Percentiles rank a stretch among this genome's conserved stretches.
Evolutionary conservation across 2,888 invertebrate species (phyloP).

Genomic region (Drosophila borborema): DNA sequence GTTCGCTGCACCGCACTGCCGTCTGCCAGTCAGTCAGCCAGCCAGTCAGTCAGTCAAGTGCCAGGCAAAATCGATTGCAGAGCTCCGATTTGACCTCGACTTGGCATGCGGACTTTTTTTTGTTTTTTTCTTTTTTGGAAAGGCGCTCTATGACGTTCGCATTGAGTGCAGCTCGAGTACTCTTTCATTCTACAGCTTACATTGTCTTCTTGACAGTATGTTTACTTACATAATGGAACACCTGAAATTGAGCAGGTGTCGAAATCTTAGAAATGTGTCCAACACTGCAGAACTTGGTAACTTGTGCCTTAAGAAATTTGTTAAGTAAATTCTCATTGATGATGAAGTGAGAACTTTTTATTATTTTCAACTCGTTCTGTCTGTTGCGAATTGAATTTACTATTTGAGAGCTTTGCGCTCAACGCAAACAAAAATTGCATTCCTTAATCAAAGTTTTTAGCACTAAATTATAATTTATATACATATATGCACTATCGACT

Average conservation of each 20-base stretch:
- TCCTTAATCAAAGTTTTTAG: too few species aligned
- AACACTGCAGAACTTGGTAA: background rate
- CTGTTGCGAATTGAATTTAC: too few species aligned
- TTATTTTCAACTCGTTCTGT: too few species aligned
- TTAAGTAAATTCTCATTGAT: too few species aligned
- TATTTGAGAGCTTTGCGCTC: too few species aligned
- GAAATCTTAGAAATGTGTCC: background rate
- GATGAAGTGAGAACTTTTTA: too few species aligned
- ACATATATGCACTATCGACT: too few species aligned
- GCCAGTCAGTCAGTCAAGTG: slow-evolving; percentile 66
- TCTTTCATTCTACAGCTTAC: slow-evolving; percentile 49
- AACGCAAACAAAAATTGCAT: too few species aligned
- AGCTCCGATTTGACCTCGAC: slow-evolving; percentile 70
- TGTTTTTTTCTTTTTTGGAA: slow-evolving; percentile 59
- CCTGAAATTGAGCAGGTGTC: slow-evolving; percentile 2
- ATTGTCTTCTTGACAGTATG: slow-evolving; percentile 53
- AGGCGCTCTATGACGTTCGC: slow-evolving; percentile 45
- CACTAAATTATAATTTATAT: too few species aligned
- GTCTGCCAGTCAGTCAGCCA: slow-evolving; percentile 47
- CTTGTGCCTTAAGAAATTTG: too few species aligned
- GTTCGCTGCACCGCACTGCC: slow-evolving; percentile 17
- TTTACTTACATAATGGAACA: slow-evolving; percentile 19
- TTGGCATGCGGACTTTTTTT: slow-evolving; percentile 42
- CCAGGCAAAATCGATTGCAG: slow-evolving; percentile 69
- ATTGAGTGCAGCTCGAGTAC: slow-evolving; percentile 33